These are phyloP conservation scores for Brachionus paranguensis DNA, from an alignment of 1,140 invertebrate genomes.

Conservation along the genomic window DNA sequence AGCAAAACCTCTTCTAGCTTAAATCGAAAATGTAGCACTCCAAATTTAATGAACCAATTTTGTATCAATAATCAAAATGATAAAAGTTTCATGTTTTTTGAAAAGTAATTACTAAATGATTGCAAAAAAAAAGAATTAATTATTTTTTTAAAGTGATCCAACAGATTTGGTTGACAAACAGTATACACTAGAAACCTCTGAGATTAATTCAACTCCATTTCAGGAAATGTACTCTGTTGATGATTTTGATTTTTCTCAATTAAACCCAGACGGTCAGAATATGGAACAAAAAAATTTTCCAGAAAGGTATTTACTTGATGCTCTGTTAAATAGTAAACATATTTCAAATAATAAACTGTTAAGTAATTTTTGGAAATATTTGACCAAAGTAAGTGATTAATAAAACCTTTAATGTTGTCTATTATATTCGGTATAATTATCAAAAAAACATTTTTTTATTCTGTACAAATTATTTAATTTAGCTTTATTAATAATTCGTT, in stretches of 20 bases:
- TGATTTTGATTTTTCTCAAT: not conserved
- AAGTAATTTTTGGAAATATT: conserved; percentile 22
- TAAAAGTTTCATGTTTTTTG: not conserved
- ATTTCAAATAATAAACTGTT: not conserved
- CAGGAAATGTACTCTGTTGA: not conserved
- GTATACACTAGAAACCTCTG: not conserved
- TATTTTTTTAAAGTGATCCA: not conserved
- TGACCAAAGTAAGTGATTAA: not conserved
- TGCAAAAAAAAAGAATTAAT: not conserved
- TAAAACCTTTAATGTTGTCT: not conserved
- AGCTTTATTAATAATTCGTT: not conserved
- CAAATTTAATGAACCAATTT: not conserved
- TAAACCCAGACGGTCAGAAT: not conserved
- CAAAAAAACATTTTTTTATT: not conserved
- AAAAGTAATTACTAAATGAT: not conserved
- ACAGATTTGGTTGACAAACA: not conserved
- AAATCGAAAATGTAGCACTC: not conserved
- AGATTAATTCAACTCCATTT: not conserved
- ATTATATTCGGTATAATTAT: not conserved
- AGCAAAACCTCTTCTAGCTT: not conserved
- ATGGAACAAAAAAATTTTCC: not conserved
- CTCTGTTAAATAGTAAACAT: not conserved
- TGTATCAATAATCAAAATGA: not conserved
- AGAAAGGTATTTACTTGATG: not conserved
- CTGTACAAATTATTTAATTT: not conserved